Base-by-base conservation (phyloP, 2,113 vertebrate genomes). In the Scomber colias region DNA sequence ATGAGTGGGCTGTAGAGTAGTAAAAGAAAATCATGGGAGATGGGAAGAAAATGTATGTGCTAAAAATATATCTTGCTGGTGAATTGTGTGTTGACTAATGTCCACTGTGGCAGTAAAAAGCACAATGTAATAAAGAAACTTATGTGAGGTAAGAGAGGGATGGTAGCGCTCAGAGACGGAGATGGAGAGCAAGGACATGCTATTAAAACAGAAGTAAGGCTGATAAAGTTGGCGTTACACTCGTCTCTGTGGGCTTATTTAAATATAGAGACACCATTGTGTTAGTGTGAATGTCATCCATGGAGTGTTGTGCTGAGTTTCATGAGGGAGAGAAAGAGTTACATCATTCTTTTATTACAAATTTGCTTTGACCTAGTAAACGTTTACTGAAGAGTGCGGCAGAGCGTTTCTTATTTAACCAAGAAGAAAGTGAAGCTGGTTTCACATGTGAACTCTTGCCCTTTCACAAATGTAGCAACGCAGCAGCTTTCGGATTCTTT, bases 41-140 rank as follows among this genome's bases (percentile, higher is more conserved):
- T 19, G 50, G 27, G 50, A 15, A 44, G 50, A 17, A 44, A 49
- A 71, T 19, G 40, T 7, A 9, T 40, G 35, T 40, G 35, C 35
- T 2, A 31, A 75, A 76, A n/a, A 54, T 60, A 44, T 56, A 71
- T 50, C 24, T 16, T 12, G 14, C 63, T 55, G 48, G 27, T 53
- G 61, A 19, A 51, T 11, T 65, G 24, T 8, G 11, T 45, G 31
- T 69, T 54, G 63, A 57, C 55, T 57, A n/a, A 46, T 69, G 59
- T 35, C 56, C 14, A 53, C 11, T 11, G 31, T 44, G 63, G 56
- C 46, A 21, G 46, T 15, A 49, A 77, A 27, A 82, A 67, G 48
- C 19, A 11, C 64, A 82, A 61, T 9, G 5, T 12, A 16, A 51
- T 44, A 45, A 51, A 44, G 13, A 72, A 60, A 61, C 5, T 50